Percentiles rank a stretch among this genome's conserved stretches.
Evolutionary conservation across 2,113 vertebrate genomes (phyloP).

Genomic region (Monarcha castaneiventris): DNA sequence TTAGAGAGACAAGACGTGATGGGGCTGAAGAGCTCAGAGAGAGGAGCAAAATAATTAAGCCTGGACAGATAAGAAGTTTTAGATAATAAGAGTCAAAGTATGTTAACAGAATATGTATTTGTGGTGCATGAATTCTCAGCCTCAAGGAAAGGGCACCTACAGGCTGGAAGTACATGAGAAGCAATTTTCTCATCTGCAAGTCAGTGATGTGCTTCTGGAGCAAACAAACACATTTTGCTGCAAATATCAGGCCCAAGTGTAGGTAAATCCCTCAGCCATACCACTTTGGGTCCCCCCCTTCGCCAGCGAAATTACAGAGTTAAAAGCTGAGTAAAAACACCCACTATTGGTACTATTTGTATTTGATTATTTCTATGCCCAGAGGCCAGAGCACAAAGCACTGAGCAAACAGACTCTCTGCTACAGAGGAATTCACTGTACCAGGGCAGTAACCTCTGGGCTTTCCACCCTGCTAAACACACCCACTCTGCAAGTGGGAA

Average conservation of each 20-base stretch:
- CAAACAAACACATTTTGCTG: background rate
- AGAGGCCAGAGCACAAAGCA: background rate
- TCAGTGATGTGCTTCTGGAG: background rate
- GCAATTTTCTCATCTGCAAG: background rate
- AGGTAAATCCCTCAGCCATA: background rate
- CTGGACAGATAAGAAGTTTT: background rate
- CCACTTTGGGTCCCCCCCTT: background rate
- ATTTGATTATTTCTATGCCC: background rate
- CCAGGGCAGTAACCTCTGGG: background rate
- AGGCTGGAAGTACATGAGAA: background rate
- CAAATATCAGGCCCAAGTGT: background rate
- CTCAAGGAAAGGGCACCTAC: background rate
- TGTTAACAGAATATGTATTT: background rate
- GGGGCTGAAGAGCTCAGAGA: background rate
- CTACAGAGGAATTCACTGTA: background rate
- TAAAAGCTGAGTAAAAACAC: background rate
- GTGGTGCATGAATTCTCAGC: background rate
- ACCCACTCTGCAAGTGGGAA: background rate
- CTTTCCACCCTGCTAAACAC: constrained; percentile 16
- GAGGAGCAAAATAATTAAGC: background rate
- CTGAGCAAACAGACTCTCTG: background rate
- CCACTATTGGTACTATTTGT: background rate
- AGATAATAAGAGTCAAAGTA: background rate
- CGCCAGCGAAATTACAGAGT: accelerated
- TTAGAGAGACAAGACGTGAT: background rate